Percentiles rank a stretch among this genome's conserved stretches.
phyloP scores from a whole-genome alignment of 2,113 vertebrate genomes.

The Lampris incognitus region DNA sequence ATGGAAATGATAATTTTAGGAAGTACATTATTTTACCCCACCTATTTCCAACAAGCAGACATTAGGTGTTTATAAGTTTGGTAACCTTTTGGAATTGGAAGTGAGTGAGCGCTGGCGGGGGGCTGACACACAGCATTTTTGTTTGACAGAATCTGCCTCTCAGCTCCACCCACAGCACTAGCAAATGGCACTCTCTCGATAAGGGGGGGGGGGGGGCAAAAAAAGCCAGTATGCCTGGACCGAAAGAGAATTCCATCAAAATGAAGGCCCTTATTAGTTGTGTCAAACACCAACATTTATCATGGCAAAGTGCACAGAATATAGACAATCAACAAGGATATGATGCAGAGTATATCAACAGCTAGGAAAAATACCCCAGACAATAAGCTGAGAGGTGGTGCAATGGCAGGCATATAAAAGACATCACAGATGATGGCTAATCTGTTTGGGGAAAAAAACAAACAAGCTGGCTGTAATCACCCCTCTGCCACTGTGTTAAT shows the following conservation, averaged over 20 bases:
- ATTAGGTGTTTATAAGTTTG: constrained; percentile 21
- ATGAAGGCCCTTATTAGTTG: constrained; percentile 70
- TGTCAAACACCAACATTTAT: constrained; percentile 65
- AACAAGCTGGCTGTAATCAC: constrained; percentile 66
- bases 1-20: constrained; percentile 60
- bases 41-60: constrained; percentile 20
- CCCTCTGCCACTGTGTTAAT: constrained; percentile 68
- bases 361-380: constrained; percentile 53
- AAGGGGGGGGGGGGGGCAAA: constrained; percentile 52
- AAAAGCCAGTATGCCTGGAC: constrained; percentile 11
- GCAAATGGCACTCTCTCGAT: constrained; percentile 52
- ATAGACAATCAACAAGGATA: constrained; percentile 53
- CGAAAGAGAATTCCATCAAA: constrained; percentile 64
- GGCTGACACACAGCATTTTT: constrained; percentile 46
- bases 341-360: constrained; percentile 45
- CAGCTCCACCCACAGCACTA: constrained; percentile 50
- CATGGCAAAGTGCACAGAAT: constrained; percentile 61
- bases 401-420: constrained; percentile 66
- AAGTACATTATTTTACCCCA: constrained; percentile 57
- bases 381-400: constrained; percentile 42
- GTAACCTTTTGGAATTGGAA: constrained; percentile 36
- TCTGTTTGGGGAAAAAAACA: constrained; percentile 59
- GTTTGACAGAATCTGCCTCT: constrained; percentile 59
- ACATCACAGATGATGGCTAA: constrained; percentile 64
- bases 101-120: constrained; percentile 11